Percentiles rank a stretch among this genome's conserved stretches.
These are phyloP conservation scores for Eolophus roseicapilla DNA, from an alignment of 2,113 vertebrate species.

Conservation along the genomic window DNA sequence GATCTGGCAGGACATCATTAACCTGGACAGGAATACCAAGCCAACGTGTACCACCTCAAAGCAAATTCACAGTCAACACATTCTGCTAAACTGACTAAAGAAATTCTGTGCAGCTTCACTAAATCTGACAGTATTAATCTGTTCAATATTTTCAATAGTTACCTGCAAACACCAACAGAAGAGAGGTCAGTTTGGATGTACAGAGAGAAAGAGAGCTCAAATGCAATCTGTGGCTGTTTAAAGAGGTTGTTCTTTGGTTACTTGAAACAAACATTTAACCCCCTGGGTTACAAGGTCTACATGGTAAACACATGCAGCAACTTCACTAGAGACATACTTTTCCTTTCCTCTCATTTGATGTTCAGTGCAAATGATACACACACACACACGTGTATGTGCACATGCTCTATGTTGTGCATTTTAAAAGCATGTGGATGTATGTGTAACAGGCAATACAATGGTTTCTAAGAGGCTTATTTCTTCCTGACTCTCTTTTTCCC, in stretches of 20 bases:
- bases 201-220: background rate
- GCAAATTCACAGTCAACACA: background rate
- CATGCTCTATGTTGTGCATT: background rate
- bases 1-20: background rate
- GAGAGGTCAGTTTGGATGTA: background rate
- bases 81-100: background rate
- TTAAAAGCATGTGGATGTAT: background rate
- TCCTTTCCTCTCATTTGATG: background rate
- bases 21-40: background rate
- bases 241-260: background rate
- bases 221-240: background rate
- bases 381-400: background rate
- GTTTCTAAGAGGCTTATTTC: background rate
- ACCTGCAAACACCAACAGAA: background rate
- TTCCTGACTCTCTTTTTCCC: background rate
- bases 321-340: background rate
- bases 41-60: background rate
- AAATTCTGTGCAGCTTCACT: background rate
- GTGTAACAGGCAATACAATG: background rate
- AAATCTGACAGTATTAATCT: background rate
- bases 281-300: background rate
- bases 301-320: background rate
- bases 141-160: background rate
- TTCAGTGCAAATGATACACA: background rate
- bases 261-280: background rate